phyloP scores from a whole-genome alignment of 2,113 vertebrate genomes.

The Siniperca chuatsi region DNA sequence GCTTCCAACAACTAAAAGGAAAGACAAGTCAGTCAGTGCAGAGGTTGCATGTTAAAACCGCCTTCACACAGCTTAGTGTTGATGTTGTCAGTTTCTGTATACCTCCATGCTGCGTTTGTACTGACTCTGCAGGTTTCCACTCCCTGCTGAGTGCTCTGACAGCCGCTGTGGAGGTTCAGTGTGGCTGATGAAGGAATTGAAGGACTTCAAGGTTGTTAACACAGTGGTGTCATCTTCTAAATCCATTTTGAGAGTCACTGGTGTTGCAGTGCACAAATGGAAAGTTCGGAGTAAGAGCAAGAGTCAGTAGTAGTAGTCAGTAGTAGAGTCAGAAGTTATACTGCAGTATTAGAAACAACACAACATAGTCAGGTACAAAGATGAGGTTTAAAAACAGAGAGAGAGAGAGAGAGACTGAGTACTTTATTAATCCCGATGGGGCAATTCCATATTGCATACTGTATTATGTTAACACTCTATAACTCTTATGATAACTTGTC shows the following conservation, averaged over 20 bases:
- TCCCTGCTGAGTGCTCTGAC: constrained; percentile 50
- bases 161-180: constrained; percentile 72
- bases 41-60: not conserved
- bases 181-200: constrained; percentile 90
- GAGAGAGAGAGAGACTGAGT: not conserved
- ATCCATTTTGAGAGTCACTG: constrained; percentile 64
- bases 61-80: not conserved
- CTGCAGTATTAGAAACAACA: not conserved
- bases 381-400: not conserved
- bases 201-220: constrained; percentile 90
- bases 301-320: not conserved
- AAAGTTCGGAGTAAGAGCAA: not conserved
- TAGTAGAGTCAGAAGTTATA: too few relatives aligned
- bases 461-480: too few relatives aligned
- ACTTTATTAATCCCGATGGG: not conserved
- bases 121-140: constrained; percentile 85
- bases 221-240: constrained; percentile 92
- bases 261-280: not conserved
- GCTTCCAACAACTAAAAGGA: constrained; percentile 89
- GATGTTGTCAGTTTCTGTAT: constrained; percentile 8
- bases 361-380: not conserved
- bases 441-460: too few relatives aligned
- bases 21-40: not conserved
- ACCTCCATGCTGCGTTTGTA: constrained; percentile 94
- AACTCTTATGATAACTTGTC: not conserved